These are phyloP conservation scores for Diglossa cyanea DNA, from an alignment of 2,797 vertebrate genomes.

Conservation along the genomic window DNA sequence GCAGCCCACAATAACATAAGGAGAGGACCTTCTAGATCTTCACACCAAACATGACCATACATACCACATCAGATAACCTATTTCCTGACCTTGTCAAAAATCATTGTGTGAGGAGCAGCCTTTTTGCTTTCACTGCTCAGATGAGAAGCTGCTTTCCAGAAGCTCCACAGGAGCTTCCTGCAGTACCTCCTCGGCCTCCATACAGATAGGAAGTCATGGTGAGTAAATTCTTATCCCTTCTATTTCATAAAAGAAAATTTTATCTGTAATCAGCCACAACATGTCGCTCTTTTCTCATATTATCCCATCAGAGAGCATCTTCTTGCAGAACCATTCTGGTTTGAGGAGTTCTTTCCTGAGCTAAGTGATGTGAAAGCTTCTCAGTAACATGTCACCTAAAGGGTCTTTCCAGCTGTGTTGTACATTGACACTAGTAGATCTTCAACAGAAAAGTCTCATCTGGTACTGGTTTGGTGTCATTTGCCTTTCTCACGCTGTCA, in stretches of 20 bases:
- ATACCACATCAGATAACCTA: background rate
- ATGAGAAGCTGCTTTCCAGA: background rate
- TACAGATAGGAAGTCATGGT: background rate
- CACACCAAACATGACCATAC: background rate
- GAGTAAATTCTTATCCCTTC: background rate
- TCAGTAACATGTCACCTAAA: background rate
- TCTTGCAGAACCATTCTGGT: background rate
- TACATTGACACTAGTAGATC: background rate
- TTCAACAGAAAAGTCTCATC: background rate
- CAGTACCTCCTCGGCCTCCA: accelerated
- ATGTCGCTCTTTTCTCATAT: background rate
- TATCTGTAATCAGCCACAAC: background rate
- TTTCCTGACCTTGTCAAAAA: background rate
- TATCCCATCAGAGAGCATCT: background rate
- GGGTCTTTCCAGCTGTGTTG: background rate
- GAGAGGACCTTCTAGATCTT: background rate
- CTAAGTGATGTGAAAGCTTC: background rate
- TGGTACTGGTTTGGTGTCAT: background rate
- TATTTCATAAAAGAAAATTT: background rate
- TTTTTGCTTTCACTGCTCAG: accelerated
- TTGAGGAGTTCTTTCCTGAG: background rate
- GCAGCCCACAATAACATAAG: background rate
- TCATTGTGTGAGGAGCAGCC: background rate
- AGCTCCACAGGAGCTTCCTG: background rate
- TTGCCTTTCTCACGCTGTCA: background rate